Evolutionary conservation across 2,888 invertebrate species (phyloP).

Genomic region (Aphidius colemani): DNA sequence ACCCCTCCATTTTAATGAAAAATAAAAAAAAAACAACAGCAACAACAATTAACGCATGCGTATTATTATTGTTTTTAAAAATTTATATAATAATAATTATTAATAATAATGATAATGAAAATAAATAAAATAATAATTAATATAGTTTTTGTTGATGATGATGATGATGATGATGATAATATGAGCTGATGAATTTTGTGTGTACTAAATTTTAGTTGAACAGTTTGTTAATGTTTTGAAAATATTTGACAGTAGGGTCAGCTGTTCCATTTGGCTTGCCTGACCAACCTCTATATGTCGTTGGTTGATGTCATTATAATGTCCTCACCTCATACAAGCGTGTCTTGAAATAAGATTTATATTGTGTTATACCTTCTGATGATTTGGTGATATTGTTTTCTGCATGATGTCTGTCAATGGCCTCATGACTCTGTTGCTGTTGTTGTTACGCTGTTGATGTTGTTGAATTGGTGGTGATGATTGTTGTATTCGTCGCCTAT

Average conservation of each 20-base stretch:
- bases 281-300: conserved; percentile 25
- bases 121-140: too few species aligned
- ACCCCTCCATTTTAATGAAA: conserved; percentile 19
- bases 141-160: conserved; percentile 14
- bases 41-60: conserved; percentile 47
- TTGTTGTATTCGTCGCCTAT: not conserved
- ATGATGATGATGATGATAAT: not conserved
- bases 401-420: conserved; percentile 47
- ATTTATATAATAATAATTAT: not conserved
- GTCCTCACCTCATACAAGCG: too few species aligned
- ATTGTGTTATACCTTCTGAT: conserved; percentile 34
- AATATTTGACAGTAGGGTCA: conserved; percentile 29
- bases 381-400: conserved; percentile 42
- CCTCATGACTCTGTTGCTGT: conserved; percentile 34
- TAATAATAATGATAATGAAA: too few species aligned
- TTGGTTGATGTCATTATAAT: not conserved
- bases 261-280: conserved; percentile 31
- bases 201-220: not conserved
- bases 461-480: not conserved
- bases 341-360: conserved; percentile 11
- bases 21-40: too few species aligned
- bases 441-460: conserved; percentile 32
- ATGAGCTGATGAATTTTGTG: conserved; percentile 7
- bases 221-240: conserved; percentile 25
- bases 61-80: conserved; percentile 36